Conservation (phyloP, 2,113 vertebrate genomes). For the Cyphomyrus discorhynchus region DNA sequence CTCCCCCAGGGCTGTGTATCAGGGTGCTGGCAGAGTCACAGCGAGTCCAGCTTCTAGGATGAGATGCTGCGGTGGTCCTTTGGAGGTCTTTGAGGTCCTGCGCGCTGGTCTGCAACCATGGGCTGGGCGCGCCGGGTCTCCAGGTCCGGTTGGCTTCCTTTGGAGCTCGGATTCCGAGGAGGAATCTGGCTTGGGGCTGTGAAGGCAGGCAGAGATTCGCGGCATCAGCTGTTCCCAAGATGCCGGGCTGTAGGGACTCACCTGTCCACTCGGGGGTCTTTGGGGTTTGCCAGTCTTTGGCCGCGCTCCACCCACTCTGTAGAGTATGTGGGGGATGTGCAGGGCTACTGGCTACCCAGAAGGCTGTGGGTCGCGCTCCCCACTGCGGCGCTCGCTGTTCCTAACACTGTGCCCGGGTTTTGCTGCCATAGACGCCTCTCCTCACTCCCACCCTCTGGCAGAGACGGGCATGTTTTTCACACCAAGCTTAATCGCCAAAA, state of each 20-base stretch:
- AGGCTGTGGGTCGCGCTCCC: neutral
- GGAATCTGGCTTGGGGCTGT: constrained; percentile 41
- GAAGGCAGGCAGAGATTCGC: constrained; percentile 28
- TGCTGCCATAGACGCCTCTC: neutral
- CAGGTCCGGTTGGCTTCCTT: constrained; percentile 6
- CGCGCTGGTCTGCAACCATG: neutral
- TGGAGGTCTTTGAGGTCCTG: neutral
- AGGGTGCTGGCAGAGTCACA: neutral
- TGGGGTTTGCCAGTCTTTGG: neutral
- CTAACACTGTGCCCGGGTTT: neutral
- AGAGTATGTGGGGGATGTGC: neutral
- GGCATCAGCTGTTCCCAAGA: neutral
- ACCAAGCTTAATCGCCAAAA: neutral
- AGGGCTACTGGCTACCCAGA: constrained; percentile 1
- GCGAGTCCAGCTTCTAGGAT: neutral
- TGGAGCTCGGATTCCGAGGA: constrained; percentile 30
- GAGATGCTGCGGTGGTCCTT: neutral
- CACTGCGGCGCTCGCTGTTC: neutral
- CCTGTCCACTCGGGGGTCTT: neutral
- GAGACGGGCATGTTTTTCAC: constrained; percentile 13
- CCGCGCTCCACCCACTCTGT: neutral
- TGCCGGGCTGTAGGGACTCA: neutral
- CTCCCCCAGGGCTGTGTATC: neutral
- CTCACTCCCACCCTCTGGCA: neutral
- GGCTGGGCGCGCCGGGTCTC: neutral